These are phyloP conservation scores for Porites lutea DNA, from an alignment of 64 coral and sea anemone species.

Conservation along the genomic window DNA sequence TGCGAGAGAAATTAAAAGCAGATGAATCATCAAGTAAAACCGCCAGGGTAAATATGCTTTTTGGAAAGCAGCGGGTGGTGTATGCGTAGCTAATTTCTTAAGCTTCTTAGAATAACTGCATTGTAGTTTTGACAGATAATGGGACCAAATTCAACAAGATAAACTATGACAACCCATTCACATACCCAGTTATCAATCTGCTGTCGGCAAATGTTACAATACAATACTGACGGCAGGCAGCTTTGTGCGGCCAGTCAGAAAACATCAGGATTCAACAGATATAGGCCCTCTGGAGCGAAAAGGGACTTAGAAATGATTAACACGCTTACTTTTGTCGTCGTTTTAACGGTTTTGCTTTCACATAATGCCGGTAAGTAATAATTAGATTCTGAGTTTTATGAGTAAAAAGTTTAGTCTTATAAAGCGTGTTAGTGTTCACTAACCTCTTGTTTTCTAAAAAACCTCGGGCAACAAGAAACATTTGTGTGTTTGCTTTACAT, in stretches of 20 bases:
- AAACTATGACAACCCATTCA: constrained; percentile 35
- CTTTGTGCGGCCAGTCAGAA: background rate
- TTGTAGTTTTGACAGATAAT: background rate
- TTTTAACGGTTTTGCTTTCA: background rate
- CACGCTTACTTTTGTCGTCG: background rate
- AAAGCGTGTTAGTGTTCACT: background rate
- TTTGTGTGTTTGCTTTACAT: background rate
- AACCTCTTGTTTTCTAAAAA: background rate
- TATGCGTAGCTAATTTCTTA: background rate
- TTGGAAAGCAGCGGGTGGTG: background rate
- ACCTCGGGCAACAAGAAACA: background rate
- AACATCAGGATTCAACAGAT: background rate
- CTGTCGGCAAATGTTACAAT: background rate
- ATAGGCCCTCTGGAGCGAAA: background rate
- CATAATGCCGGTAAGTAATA: constrained; percentile 20
- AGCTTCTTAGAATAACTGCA: background rate
- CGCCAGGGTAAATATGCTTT: background rate
- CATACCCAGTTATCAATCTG: constrained; percentile 11
- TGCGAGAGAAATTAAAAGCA: constrained; percentile 3
- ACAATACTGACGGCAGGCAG: background rate
- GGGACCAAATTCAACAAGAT: constrained; percentile 4
- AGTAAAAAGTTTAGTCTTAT: background rate
- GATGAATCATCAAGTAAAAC: background rate
- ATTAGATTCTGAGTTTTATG: background rate
- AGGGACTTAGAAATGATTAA: background rate